Evolutionary conservation across 2,888 invertebrate genomes (phyloP).

Genomic region (Zaprionus bogoriensis): DNA sequence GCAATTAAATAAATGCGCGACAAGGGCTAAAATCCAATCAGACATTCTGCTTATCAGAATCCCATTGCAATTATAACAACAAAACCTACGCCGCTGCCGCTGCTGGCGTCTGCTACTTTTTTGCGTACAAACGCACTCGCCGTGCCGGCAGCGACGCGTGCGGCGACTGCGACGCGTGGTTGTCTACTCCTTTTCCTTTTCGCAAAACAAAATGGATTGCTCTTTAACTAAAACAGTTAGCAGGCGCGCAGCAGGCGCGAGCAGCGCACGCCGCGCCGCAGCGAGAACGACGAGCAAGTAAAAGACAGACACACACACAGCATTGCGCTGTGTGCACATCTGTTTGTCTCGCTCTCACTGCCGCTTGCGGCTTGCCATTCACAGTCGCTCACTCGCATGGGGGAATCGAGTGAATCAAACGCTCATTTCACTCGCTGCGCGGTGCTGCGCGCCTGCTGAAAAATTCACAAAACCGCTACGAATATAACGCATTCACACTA

Average conservation of each 20-base stretch:
- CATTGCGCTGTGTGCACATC: no score
- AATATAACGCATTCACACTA: conserved; percentile 74
- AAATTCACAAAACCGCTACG: conserved; percentile 82
- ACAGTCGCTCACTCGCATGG: conserved; percentile 32
- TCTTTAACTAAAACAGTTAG: conserved; percentile 83
- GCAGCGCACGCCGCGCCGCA: conserved; percentile 15
- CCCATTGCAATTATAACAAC: conserved; percentile 7
- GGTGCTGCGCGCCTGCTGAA: conserved; percentile 71
- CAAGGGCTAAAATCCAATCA: neutral
- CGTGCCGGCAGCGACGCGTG: neutral
- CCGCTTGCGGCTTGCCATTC: conserved; percentile 23
- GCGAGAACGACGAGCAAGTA: conserved; percentile 40
- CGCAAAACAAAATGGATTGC: conserved; percentile 82
- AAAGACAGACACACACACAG: conserved; percentile 1
- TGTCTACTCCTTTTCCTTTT: conserved; percentile 67
- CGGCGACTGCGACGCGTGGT: conserved; percentile 5
- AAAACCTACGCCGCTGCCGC: neutral
- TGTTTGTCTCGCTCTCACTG: conserved; percentile 44
- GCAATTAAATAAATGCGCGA: neutral
- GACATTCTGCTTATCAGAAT: neutral
- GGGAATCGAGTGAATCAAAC: conserved; percentile 27
- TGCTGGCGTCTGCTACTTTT: neutral
- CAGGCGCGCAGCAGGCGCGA: conserved; percentile 64
- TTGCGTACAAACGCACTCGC: neutral
- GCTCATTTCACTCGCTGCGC: neutral